Percentiles rank a stretch among this genome's conserved stretches.
These are phyloP conservation scores for Agonopterix arenella DNA, from an alignment of 2,888 invertebrate genomes.

Conservation along the genomic window DNA sequence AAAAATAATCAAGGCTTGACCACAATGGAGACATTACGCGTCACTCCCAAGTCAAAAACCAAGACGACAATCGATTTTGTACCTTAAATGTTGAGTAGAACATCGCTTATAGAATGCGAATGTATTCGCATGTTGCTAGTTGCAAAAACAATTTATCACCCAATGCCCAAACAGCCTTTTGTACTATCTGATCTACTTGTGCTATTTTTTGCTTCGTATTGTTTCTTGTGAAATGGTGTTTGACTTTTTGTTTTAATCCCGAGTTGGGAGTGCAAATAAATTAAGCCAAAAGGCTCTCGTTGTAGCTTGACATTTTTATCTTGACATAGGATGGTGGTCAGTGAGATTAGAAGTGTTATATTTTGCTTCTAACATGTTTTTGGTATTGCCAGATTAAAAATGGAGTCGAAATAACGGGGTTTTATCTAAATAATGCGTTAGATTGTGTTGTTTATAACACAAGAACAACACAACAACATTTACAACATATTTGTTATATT, in stretches of 20 bases:
- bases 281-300: constrained; percentile 46
- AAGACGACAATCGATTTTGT: too few species aligned
- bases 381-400: constrained; percentile 33
- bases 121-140: constrained; percentile 16
- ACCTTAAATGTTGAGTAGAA: too few species aligned
- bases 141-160: constrained; percentile 56
- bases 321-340: constrained; percentile 36
- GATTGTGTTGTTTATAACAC: too few species aligned
- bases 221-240: constrained; percentile 51
- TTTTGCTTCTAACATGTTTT: constrained; percentile 35
- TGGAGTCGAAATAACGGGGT: constrained; percentile 8
- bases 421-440: not conserved
- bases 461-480: too few species aligned
- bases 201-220: constrained; percentile 56
- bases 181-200: constrained; percentile 67
- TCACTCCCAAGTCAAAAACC: constrained; percentile 12
- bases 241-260: constrained; percentile 62
- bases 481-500: too few species aligned
- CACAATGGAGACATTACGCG: constrained; percentile 24
- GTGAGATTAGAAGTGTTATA: constrained; percentile 56
- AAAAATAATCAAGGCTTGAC: constrained; percentile 68
- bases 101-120: not conserved
- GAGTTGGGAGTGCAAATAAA: constrained; percentile 60
- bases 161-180: constrained; percentile 53
- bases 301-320: constrained; percentile 40